These are phyloP conservation scores for Camponotus vicinus DNA, from an alignment of 1,140 invertebrate genomes.

Conservation along the genomic window DNA sequence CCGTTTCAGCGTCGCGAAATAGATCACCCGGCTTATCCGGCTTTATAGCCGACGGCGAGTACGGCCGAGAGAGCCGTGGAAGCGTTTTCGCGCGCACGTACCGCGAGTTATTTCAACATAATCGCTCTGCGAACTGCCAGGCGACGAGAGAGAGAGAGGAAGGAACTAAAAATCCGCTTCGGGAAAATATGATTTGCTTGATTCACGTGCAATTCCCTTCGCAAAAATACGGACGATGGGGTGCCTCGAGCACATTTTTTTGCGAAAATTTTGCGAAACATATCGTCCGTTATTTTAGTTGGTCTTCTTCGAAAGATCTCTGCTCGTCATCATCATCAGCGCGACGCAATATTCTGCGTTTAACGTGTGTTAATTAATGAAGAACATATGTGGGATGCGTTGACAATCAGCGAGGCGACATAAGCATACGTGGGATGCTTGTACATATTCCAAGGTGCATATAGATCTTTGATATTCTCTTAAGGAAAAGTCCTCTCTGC, in stretches of 20 bases:
- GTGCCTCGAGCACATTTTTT: too few species aligned
- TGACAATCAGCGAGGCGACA: too few species aligned
- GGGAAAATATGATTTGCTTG: conserved; percentile 42
- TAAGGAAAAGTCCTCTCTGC: too few species aligned
- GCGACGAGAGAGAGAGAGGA: background rate
- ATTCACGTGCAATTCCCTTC: background rate
- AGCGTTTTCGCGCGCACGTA: conserved; percentile 49
- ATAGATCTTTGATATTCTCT: background rate
- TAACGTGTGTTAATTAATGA: background rate
- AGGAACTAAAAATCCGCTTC: conserved; percentile 9
- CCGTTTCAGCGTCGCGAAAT: conserved; percentile 59
- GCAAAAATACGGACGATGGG: conserved; percentile 1
- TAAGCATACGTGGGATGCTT: too few species aligned
- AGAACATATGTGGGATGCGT: background rate
- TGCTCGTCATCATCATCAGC: background rate
- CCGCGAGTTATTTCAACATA: conserved; percentile 57
- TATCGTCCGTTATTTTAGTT: background rate
- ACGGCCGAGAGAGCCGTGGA: conserved; percentile 30
- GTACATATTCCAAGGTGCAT: background rate
- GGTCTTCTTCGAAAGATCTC: too few species aligned
- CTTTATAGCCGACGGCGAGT: conserved; percentile 43
- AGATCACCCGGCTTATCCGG: conserved; percentile 62
- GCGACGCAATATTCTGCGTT: background rate
- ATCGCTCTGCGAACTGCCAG: conserved; percentile 29
- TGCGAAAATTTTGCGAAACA: background rate